Evolutionary conservation across 1,140 invertebrate genomes (phyloP).

Genomic region (Bombus haemorrhoidalis): DNA sequence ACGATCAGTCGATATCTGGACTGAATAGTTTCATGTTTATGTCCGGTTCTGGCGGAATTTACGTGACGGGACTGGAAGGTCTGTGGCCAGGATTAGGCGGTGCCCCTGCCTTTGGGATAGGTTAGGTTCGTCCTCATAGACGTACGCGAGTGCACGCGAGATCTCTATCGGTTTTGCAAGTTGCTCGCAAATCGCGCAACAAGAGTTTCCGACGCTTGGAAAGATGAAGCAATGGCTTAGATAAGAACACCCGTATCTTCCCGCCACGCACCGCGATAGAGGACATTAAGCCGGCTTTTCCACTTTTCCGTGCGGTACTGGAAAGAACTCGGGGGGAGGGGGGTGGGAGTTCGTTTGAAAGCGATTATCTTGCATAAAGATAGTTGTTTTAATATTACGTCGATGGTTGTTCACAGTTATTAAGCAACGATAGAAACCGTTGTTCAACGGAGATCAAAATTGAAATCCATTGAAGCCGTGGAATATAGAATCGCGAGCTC

Average conservation of each 20-base stretch:
- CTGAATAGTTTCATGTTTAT: slow-evolving; percentile 27
- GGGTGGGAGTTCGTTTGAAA: not conserved
- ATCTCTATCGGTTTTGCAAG: slow-evolving; percentile 44
- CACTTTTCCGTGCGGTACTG: not conserved
- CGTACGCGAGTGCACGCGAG: slow-evolving; percentile 49
- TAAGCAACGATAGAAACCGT: not conserved
- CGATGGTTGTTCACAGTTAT: not conserved
- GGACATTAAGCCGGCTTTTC: not conserved
- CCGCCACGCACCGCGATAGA: no score
- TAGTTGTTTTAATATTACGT: not conserved
- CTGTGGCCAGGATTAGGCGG: slow-evolving; percentile 52
- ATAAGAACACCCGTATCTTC: not conserved
- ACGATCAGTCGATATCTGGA: no score
- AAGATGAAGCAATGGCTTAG: not conserved
- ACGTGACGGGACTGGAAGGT: not conserved
- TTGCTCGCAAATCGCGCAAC: slow-evolving; percentile 15
- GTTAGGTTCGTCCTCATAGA: slow-evolving; percentile 39
- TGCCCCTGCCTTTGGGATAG: slow-evolving; percentile 55
- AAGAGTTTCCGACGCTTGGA: not conserved
- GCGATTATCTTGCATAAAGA: not conserved
- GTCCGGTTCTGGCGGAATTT: slow-evolving; percentile 1
- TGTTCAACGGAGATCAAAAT: not conserved
- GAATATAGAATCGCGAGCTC: not conserved
- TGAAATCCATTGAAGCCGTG: not conserved
- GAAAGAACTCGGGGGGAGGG: not conserved